phyloP scores from a whole-genome alignment of 1,140 invertebrate genomes.

The Apis laboriosa region DNA sequence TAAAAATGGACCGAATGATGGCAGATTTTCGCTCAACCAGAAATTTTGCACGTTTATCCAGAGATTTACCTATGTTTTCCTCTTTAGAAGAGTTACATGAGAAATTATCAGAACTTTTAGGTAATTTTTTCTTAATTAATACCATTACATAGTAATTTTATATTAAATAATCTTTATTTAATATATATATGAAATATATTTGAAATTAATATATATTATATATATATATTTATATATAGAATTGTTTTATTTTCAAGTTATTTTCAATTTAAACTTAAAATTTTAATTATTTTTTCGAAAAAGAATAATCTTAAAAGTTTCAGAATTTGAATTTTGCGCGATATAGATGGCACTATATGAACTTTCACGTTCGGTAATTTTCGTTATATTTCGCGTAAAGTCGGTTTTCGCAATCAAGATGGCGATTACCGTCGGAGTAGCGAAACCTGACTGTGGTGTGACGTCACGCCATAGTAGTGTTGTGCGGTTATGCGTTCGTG shows the following conservation, averaged over 20 bases:
- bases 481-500: constrained; percentile 73
- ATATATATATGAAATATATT: not conserved
- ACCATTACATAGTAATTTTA: not conserved
- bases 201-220: not conserved
- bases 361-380: constrained; percentile 14
- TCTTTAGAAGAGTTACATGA: constrained; percentile 77
- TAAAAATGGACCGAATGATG: constrained; percentile 63
- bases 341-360: not conserved
- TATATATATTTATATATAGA: not conserved
- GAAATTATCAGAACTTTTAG: constrained; percentile 76
- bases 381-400: constrained; percentile 22
- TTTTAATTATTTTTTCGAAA: not conserved
- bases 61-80: constrained; percentile 72
- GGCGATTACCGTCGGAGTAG: constrained; percentile 64
- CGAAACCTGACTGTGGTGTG: constrained; percentile 61
- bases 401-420: constrained; percentile 60
- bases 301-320: not conserved
- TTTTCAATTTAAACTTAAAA: not conserved
- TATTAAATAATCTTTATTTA: too few species aligned
- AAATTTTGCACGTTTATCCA: constrained; percentile 58
- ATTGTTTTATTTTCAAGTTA: not conserved
- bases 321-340: constrained; percentile 42
- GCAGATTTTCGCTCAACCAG: constrained; percentile 60
- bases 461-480: constrained; percentile 70
- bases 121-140: constrained; percentile 61